Evolutionary conservation across 2,888 invertebrate genomes (phyloP), one percentile per base, ranked within the genome.

Genomic region (Ectropis crepuscularia): DNA sequence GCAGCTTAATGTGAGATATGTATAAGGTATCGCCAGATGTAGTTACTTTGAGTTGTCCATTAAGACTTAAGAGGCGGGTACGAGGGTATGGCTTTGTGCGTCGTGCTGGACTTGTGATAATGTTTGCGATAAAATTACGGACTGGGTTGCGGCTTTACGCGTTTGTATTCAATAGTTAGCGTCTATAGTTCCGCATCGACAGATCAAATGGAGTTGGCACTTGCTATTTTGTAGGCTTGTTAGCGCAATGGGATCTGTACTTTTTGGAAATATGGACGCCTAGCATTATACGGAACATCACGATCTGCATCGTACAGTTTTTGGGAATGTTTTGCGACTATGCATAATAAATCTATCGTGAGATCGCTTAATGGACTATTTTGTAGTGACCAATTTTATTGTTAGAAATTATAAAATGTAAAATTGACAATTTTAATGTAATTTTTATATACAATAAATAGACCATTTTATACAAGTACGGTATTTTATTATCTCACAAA

Each of bases 381-480:
- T 92, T 90, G 92, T 92, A 92, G 92, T 89, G 91, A 92, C 92
- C 92, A 92, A 92, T 91, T 92, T 90, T 91, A 89, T 86, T 82
- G 85, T 85, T 90, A 90, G 88, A 80, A 83, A 88, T 82, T 73
- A 79, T 79, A 83, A 86, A 84, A 82, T 89, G 90, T 92, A 91
- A 91, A 91, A 89, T 90, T 90, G 90, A 91, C 90, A 90, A 92
- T 91, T 92, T 90, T 90, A 91, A 92, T 90, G 92, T 92, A 91
- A 92, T 89, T 92, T 92, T 92, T 92, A 90, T 92, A 91, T 92
- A 92, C 92, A 93, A 90, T 92, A 91, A 93, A 93, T 92, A 92
- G 90, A 90, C 85, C 85, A 84, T 92, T 92, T 92, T 93, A 87
- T 93, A 92, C 87, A 90, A 89, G 89, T 80, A 74, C 77, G 72